These are phyloP conservation scores for Podilymbus podiceps DNA, from an alignment of 2,113 vertebrate species.

Conservation along the genomic window DNA sequence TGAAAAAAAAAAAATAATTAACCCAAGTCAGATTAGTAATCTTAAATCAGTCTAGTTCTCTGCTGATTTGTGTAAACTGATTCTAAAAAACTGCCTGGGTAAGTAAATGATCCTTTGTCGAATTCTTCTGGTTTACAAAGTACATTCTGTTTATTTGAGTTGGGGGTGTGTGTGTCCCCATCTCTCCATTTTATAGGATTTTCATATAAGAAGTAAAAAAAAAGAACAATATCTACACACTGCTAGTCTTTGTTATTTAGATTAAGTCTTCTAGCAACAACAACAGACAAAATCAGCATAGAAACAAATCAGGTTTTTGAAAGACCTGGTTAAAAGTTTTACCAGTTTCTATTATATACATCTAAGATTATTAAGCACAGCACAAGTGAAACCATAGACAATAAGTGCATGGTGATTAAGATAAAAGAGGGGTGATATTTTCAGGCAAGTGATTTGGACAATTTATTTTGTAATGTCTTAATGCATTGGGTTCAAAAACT, in stretches of 20 bases:
- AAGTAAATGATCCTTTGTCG: background rate
- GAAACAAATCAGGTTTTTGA: background rate
- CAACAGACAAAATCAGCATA: background rate
- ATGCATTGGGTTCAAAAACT: background rate
- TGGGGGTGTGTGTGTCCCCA: no score
- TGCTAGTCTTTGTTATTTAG: background rate
- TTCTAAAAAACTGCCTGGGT: background rate
- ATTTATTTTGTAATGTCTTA: background rate
- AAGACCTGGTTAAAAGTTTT: background rate
- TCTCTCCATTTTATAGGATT: background rate
- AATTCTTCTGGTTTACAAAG: background rate
- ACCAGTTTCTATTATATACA: background rate
- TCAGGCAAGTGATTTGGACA: background rate
- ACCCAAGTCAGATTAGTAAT: background rate
- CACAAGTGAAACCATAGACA: background rate
- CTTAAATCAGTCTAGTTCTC: background rate
- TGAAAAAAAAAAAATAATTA: background rate
- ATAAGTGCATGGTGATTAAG: background rate
- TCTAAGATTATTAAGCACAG: background rate
- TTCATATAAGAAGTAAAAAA: background rate
- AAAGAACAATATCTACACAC: background rate
- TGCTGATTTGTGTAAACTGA: background rate
- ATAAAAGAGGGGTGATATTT: background rate
- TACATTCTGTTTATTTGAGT: background rate
- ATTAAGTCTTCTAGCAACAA: background rate